These are phyloP conservation scores for Phoxinus dragarum DNA, from an alignment of 2,797 vertebrate species.

Conservation along the genomic window DNA sequence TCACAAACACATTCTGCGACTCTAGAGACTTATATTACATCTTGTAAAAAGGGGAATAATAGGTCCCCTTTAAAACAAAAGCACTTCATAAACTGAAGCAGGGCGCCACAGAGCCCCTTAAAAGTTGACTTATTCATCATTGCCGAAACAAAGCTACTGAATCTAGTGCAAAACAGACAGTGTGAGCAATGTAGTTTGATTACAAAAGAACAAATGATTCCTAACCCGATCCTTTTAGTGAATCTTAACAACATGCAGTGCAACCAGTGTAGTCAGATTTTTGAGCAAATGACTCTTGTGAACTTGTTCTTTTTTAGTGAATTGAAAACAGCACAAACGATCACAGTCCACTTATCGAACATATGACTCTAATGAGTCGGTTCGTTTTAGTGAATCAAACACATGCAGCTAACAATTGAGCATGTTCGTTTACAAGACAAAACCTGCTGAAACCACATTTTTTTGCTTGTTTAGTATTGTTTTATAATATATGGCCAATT, in stretches of 20 bases:
- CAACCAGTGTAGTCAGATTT: background rate
- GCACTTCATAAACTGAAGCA: constrained; percentile 30
- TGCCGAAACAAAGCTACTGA: too few species aligned
- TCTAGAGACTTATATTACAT: too few species aligned
- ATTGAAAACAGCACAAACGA: background rate
- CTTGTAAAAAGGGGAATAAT: too few species aligned
- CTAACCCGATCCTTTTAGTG: background rate
- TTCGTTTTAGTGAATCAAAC: background rate
- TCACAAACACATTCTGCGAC: background rate
- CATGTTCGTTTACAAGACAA: background rate
- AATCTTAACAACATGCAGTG: background rate
- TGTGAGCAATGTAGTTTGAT: background rate
- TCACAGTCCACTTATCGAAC: background rate
- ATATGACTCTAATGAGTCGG: background rate
- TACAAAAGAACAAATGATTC: background rate
- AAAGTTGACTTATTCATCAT: constrained; percentile 10
- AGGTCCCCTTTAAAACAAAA: constrained; percentile 37
- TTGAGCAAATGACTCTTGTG: background rate
- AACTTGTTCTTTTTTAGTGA: background rate
- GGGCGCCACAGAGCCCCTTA: constrained; percentile 17
- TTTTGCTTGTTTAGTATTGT: background rate
- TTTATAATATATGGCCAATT: background rate
- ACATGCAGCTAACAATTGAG: background rate
- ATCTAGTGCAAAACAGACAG: background rate
- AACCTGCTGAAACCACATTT: too few species aligned